phyloP scores from a whole-genome alignment of 53 echinoderm and acorn worm genomes.

The Echinometra lucunter region DNA sequence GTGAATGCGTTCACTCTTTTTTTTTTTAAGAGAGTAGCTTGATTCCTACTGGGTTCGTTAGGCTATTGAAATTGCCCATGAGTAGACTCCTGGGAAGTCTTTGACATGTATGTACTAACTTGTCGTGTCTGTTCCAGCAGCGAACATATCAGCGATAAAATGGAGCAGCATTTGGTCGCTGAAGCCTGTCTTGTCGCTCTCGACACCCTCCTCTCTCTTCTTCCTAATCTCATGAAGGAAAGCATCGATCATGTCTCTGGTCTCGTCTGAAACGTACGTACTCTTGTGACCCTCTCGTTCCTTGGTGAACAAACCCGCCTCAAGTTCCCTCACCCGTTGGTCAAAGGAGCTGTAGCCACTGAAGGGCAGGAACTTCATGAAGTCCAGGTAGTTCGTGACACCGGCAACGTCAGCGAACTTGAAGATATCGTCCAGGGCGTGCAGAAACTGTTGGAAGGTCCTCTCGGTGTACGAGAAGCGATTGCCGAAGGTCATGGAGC shows the following conservation, averaged over 20 bases:
- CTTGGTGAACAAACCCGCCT: conserved; percentile 55
- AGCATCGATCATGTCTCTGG: conserved; percentile 72
- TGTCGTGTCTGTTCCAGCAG: conserved; percentile 74
- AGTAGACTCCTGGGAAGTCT: no score
- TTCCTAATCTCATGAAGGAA: conserved; percentile 70
- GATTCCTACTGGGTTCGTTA: no score
- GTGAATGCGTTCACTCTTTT: no score
- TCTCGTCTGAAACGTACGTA: conserved; percentile 58
- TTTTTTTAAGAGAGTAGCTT: no score
- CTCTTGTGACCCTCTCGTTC: conserved; percentile 64
- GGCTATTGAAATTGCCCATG: no score
- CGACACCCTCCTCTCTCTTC: conserved; percentile 52
- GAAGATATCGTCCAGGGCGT: conserved; percentile 69
- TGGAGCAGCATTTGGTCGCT: conserved; percentile 49
- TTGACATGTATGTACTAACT: neutral
- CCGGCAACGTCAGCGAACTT: conserved; percentile 64
- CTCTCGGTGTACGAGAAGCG: conserved; percentile 74
- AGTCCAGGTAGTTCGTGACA: conserved; percentile 73
- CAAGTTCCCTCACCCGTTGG: conserved; percentile 25
- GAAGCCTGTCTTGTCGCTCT: conserved; percentile 59
- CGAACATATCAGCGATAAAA: conserved; percentile 74
- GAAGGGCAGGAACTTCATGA: conserved; percentile 73
- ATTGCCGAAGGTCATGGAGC: conserved; percentile 66
- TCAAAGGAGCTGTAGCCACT: conserved; percentile 63
- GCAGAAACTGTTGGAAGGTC: conserved; percentile 69